Evolutionary conservation across 2,797 vertebrate species (phyloP).

Genomic region (Dicrostonyx torquatus): DNA sequence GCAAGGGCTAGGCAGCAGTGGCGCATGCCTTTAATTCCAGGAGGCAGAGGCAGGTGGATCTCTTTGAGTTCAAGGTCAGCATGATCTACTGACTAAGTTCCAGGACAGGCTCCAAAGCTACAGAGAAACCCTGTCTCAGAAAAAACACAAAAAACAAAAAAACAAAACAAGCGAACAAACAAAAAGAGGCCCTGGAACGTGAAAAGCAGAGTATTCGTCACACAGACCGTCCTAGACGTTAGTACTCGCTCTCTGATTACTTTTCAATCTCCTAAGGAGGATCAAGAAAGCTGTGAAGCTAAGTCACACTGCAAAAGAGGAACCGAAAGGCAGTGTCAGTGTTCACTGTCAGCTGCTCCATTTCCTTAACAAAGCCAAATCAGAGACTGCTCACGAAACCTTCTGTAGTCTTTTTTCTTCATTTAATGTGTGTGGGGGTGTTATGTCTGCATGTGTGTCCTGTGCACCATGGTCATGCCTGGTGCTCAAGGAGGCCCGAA

Average conservation of each 20-base stretch:
- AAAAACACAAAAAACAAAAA: too few species aligned
- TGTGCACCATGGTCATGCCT: not conserved
- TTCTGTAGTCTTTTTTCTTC: not conserved
- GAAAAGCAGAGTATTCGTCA: not conserved
- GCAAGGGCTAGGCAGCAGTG: not conserved
- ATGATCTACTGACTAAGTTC: too few species aligned
- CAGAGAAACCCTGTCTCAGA: too few species aligned
- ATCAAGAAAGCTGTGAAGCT: conserved; percentile 5
- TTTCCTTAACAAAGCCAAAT: conserved; percentile 66
- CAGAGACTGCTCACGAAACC: conserved; percentile 9
- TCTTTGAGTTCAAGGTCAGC: too few species aligned
- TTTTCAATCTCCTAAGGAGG: not conserved
- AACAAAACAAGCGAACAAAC: too few species aligned
- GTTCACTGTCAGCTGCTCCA: conserved; percentile 27
- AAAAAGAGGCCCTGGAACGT: not conserved
- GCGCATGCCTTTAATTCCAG: too few species aligned
- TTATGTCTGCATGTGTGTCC: not conserved
- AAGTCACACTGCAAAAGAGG: conserved; percentile 58
- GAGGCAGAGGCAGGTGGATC: too few species aligned
- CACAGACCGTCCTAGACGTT: not conserved
- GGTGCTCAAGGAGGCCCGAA: not conserved
- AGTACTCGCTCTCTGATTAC: not conserved
- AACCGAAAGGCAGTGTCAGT: conserved; percentile 42
- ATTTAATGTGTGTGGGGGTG: not conserved
- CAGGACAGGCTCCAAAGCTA: too few species aligned